Evolutionary conservation across 2,113 vertebrate genomes (phyloP).

Genomic region (Daphoenositta chrysoptera): DNA sequence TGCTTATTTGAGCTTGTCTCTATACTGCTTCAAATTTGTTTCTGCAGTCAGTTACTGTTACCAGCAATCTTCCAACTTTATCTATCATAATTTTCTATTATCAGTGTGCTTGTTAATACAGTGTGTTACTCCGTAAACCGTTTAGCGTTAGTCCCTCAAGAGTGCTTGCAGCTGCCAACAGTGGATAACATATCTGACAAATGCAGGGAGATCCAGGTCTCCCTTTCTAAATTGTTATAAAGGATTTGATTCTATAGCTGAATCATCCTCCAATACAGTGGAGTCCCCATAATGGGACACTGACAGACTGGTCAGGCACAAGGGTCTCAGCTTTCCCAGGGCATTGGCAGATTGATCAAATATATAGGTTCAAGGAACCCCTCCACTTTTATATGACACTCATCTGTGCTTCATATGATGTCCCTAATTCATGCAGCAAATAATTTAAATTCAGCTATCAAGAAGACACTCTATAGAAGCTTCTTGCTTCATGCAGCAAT

Average conservation of each 20-base stretch:
- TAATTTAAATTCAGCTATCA: background rate
- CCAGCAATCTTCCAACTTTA: background rate
- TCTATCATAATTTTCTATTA: background rate
- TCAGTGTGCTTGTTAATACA: background rate
- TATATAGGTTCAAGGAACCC: background rate
- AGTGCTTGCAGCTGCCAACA: background rate
- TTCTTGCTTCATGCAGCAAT: background rate
- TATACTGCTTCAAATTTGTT: background rate
- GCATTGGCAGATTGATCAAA: background rate
- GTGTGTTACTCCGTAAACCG: background rate
- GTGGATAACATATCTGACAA: too few species aligned
- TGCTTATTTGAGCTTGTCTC: background rate
- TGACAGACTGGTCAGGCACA: background rate
- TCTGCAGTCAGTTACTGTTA: background rate
- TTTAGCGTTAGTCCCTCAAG: background rate
- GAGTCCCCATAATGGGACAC: too few species aligned
- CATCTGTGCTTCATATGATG: background rate
- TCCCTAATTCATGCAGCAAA: background rate
- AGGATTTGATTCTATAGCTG: background rate
- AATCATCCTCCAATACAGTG: background rate
- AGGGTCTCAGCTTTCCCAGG: background rate
- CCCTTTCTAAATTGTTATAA: background rate
- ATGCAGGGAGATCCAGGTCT: background rate
- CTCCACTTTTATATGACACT: background rate
- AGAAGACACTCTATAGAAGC: background rate